Base-by-base conservation (phyloP, 2,113 vertebrate genomes). In the Cryptomyrus ogoouensis region DNA sequence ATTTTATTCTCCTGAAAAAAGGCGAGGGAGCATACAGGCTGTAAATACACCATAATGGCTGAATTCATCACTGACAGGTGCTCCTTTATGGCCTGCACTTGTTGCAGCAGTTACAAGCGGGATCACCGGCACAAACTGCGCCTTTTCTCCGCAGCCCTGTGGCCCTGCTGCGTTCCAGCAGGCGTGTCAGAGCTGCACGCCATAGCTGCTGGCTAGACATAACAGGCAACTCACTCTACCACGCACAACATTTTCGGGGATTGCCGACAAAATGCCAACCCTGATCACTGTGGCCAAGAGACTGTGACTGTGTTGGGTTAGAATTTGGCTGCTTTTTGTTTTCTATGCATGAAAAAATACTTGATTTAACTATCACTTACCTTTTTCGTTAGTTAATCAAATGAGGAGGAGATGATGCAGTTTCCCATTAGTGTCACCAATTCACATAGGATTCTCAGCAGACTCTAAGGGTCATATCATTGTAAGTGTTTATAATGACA, bases 41-140 rank as follows among this genome's bases (percentile, higher is more conserved):
- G 74, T 39, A 42, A 49, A 74, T 50, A 35, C 35, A 53, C 5
- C 35, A 53, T 42, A 56, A 77, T 39, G 50, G 8, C 7, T 83
- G 74, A 42, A 80, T 80, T 42, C 35, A 80, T 49, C 88, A 89
- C 62, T 88, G 88, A 50, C 87, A 91, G 92, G 90, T 92, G 91
- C 89, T 88, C 62, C 87, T 91, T 91, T 46, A 53, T 70, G 2
- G 24, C 7, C 5, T 9, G 86, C 4, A 17, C 90, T 27, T 31
- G 24, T 88, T 84, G 31, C 31, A 50, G 27, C 24, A 35, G 83
- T 89, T 56, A 49, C 46, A 85, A 86, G 52, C 44, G 70, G 74
- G 50, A 91, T 88, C 52, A 44, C 62, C 53, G 21, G 27, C 35
- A 31, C 74, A 83, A 84, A 62, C n/a, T 35, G 46, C 10, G 85